Conservation (phyloP, 2,888 invertebrate genomes). For the Tinea pellionella region DNA sequence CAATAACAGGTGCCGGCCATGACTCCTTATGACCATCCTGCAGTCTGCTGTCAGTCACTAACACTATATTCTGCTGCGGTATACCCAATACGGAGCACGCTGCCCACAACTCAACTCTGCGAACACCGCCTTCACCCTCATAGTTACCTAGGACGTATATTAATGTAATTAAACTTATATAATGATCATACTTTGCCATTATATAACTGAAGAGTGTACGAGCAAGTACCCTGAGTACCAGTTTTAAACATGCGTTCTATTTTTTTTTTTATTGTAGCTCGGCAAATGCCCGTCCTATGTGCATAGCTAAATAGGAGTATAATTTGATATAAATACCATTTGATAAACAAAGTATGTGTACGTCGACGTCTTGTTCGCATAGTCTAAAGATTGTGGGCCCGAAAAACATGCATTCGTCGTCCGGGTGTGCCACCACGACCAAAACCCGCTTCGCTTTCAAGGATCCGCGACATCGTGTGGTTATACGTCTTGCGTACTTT, state of each 20-base stretch:
- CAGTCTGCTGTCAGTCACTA: slow-evolving; percentile 77
- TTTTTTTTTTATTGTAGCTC: no score
- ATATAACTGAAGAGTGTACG: no score
- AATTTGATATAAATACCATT: slow-evolving; percentile 75
- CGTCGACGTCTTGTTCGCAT: slow-evolving; percentile 72
- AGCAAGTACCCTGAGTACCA: no score
- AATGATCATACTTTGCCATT: background rate
- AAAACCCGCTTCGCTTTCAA: slow-evolving; percentile 73
- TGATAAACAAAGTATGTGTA: slow-evolving; percentile 87
- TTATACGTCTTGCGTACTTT: slow-evolving; percentile 59
- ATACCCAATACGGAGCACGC: slow-evolving; percentile 87
- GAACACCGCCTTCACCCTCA: slow-evolving; percentile 69
- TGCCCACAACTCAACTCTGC: slow-evolving; percentile 84
- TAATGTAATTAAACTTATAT: background rate
- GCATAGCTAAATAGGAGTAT: no score
- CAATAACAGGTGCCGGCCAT: slow-evolving; percentile 74
- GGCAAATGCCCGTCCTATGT: no score
- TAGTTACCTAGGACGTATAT: slow-evolving; percentile 65
- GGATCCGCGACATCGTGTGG: slow-evolving; percentile 59
- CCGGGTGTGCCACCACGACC: slow-evolving; percentile 94
- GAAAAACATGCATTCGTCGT: slow-evolving; percentile 99
- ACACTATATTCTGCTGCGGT: slow-evolving; percentile 78
- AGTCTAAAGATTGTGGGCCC: slow-evolving; percentile 87
- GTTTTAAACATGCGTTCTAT: no score
- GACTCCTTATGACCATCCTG: slow-evolving; percentile 80